These are phyloP conservation scores for Gymnothorax javanicus DNA, from an alignment of 2,797 vertebrate species.

Conservation along the genomic window DNA sequence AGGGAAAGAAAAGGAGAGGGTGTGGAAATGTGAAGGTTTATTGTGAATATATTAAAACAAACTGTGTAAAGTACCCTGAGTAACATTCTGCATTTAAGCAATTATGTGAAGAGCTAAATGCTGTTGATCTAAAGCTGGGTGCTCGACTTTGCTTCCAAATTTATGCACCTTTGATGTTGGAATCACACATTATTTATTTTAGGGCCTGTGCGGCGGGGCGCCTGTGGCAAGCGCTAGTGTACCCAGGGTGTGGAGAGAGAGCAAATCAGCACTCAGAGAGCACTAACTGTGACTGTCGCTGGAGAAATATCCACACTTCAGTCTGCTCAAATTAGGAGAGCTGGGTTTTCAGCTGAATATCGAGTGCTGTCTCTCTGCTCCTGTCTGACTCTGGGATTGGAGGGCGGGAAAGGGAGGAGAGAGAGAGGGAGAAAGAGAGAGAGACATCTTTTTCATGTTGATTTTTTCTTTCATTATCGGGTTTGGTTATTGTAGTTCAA, in stretches of 20 bases:
- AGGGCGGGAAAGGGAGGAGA: neutral
- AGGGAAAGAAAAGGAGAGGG: neutral
- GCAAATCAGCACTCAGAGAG: neutral
- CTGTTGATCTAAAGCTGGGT: neutral
- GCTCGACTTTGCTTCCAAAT: neutral
- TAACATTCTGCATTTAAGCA: neutral
- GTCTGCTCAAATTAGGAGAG: neutral
- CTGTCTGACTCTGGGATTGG: neutral
- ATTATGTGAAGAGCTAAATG: neutral
- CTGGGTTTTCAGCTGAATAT: neutral
- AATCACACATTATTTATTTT: neutral
- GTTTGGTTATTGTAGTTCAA: no score
- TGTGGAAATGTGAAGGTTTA: neutral
- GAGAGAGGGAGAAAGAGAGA: neutral
- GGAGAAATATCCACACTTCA: neutral
- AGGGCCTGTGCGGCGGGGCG: neutral
- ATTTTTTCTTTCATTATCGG: no score
- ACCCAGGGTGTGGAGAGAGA: neutral
- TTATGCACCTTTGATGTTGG: neutral
- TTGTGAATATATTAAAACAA: neutral
- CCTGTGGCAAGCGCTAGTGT: neutral
- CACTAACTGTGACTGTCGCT: neutral
- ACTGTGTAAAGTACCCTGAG: neutral
- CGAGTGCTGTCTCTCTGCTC: neutral
- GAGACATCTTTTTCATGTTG: neutral